These are phyloP conservation scores for Coreius guichenoti DNA, from an alignment of 2,797 vertebrate genomes.

Conservation along the genomic window DNA sequence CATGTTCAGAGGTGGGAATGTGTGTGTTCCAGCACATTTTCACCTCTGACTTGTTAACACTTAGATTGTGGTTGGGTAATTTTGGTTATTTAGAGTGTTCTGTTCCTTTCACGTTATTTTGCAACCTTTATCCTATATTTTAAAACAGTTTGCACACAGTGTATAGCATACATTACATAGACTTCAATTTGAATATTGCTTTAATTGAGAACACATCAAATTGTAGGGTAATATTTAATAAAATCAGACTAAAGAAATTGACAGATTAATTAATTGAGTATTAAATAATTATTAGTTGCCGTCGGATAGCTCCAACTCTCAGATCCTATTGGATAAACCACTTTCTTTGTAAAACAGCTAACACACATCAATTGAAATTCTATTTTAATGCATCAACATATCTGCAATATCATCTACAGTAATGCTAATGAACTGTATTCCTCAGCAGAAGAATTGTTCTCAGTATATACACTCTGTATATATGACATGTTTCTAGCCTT, in stretches of 20 bases:
- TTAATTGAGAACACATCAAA: neutral
- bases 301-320: neutral
- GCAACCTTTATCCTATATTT: neutral
- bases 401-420: constrained; percentile 1
- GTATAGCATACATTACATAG: neutral
- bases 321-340: neutral
- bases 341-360: constrained; percentile 11
- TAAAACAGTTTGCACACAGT: neutral
- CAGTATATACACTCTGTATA: neutral
- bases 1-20: neutral
- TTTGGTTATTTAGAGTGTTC: neutral
- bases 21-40: neutral
- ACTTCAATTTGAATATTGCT: neutral
- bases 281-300: neutral
- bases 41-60: neutral
- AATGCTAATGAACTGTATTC: neutral
- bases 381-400: constrained; percentile 9
- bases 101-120: neutral
- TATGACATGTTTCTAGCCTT: neutral
- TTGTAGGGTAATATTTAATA: neutral
- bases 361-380: neutral
- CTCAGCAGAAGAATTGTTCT: neutral
- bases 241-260: neutral
- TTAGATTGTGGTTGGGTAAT: neutral
- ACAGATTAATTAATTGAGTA: neutral